Conservation (phyloP, 2,797 vertebrate species). For the Acanthiza pusilla region DNA sequence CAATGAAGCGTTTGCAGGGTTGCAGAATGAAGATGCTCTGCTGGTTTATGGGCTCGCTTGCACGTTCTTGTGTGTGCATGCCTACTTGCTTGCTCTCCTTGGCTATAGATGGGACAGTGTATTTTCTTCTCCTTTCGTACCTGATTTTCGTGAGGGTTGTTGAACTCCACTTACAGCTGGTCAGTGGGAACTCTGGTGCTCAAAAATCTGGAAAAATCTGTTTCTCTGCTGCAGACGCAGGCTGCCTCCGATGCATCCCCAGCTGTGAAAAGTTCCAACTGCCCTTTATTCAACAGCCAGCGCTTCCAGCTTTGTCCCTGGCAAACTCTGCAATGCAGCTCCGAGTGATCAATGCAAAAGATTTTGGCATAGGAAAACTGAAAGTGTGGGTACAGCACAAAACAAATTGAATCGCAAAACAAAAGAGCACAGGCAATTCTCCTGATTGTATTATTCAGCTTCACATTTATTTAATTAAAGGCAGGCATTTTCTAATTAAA, state of each 20-base stretch:
- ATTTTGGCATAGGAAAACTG: neutral
- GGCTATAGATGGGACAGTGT: neutral
- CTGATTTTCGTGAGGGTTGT: neutral
- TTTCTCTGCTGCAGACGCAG: neutral
- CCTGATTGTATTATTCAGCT: neutral
- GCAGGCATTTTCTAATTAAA: constrained; percentile 30
- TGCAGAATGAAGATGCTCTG: neutral
- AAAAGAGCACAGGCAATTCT: constrained; percentile 8
- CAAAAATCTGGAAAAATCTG: neutral
- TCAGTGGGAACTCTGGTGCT: neutral
- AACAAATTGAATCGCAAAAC: constrained; percentile 47
- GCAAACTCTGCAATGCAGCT: constrained; percentile 61
- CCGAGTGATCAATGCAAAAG: constrained; percentile 32
- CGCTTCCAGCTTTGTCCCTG: neutral
- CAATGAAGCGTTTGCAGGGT: neutral
- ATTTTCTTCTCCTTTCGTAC: neutral
- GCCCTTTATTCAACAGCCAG: constrained; percentile 32
- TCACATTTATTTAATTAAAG: constrained; percentile 51
- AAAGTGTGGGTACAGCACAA: constrained; percentile 26
- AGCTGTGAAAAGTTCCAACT: constrained; percentile 12
- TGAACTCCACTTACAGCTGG: neutral
- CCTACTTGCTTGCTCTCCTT: neutral
- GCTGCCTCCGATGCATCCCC: neutral
- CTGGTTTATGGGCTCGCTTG: neutral
- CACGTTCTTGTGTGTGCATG: accelerated